These are phyloP conservation scores for Sciurus carolinensis DNA, from an alignment of 2,797 vertebrate genomes.

Conservation along the genomic window DNA sequence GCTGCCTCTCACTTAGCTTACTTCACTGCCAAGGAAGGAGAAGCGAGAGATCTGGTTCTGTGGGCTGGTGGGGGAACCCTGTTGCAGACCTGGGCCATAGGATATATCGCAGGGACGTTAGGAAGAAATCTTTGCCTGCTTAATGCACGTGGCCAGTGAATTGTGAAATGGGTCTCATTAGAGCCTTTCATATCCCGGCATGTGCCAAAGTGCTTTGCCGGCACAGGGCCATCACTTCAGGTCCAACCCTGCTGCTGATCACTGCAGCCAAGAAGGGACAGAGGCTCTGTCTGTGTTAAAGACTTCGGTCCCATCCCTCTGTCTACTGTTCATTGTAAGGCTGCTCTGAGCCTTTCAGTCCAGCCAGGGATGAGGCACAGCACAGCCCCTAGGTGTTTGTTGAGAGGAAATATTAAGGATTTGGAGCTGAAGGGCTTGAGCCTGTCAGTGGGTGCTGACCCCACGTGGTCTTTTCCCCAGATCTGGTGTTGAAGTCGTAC, in stretches of 20 bases:
- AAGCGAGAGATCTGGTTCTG: slow-evolving; percentile 6
- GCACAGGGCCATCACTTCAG: slow-evolving; percentile 82
- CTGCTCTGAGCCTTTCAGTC: slow-evolving; percentile 68
- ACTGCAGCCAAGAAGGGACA: slow-evolving; percentile 81
- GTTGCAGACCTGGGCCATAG: slow-evolving; percentile 54
- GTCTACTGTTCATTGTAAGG: slow-evolving; percentile 85
- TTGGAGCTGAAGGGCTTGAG: not conserved
- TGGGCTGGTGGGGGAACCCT: not conserved
- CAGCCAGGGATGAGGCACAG: not conserved
- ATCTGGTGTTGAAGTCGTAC: not conserved
- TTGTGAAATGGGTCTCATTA: slow-evolving; percentile 75
- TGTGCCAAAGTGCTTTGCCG: slow-evolving; percentile 85
- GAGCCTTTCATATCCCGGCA: slow-evolving; percentile 79
- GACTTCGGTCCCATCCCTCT: slow-evolving; percentile 56
- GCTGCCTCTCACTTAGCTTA: not conserved
- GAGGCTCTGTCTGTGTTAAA: slow-evolving; percentile 79
- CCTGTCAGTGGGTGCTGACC: not conserved
- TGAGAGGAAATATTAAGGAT: not conserved
- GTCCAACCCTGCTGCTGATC: slow-evolving; percentile 79
- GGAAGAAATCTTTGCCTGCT: slow-evolving; percentile 77
- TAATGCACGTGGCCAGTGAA: slow-evolving; percentile 64
- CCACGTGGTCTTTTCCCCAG: not conserved
- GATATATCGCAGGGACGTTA: slow-evolving; percentile 60
- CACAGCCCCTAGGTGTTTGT: slow-evolving; percentile 63
- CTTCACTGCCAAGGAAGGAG: slow-evolving; percentile 48